Conservation (phyloP, 2,113 vertebrate genomes). For the Neodontobutis hainanensis region DNA sequence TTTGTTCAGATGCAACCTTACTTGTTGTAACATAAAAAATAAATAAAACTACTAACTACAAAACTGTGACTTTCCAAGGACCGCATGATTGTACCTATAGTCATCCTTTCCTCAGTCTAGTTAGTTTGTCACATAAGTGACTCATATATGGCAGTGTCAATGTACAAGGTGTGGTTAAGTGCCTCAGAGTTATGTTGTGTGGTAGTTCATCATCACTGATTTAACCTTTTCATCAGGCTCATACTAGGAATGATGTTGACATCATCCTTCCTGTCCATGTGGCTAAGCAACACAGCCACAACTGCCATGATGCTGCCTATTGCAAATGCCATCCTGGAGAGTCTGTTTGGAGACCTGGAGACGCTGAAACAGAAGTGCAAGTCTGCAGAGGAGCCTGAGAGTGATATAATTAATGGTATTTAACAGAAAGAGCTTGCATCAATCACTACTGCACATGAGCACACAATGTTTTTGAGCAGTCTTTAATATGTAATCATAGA, state of each 20-base stretch:
- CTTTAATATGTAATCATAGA: slow-evolving; percentile 63
- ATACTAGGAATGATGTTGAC: slow-evolving; percentile 98
- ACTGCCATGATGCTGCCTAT: slow-evolving; percentile 99
- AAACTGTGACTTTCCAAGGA: no score
- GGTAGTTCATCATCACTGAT: no score
- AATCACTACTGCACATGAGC: background rate
- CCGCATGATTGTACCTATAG: no score
- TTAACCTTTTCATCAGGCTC: slow-evolving; percentile 76
- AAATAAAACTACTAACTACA: no score
- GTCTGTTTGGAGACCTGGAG: slow-evolving; percentile 88
- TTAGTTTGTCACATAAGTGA: no score
- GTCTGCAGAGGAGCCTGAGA: slow-evolving; percentile 51
- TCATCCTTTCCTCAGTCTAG: no score
- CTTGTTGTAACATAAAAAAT: no score
- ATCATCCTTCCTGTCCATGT: slow-evolving; percentile 96
- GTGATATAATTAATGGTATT: slow-evolving; percentile 43
- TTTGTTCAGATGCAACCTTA: no score
- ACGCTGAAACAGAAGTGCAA: slow-evolving; percentile 77
- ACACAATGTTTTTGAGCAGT: background rate
- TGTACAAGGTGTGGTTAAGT: no score
- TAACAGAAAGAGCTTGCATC: background rate
- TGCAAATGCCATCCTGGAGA: slow-evolving; percentile 92
- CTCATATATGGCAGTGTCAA: background rate
- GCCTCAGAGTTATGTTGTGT: no score
- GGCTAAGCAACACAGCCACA: slow-evolving; percentile 97